Conservation (phyloP, 2,888 invertebrate genomes). For the Chesias legatella region DNA sequence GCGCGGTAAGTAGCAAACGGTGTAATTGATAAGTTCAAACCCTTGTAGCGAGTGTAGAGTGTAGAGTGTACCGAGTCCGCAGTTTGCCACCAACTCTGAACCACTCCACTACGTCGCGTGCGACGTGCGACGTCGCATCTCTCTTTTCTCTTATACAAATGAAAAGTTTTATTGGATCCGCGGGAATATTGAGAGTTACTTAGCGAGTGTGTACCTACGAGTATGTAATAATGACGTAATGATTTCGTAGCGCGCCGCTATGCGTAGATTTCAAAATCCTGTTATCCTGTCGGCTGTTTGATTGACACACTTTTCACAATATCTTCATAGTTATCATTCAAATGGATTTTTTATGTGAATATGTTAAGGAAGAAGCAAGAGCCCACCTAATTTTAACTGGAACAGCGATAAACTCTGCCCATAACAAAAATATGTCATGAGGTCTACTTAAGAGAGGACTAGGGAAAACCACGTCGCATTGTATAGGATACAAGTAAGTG, state of each 20-base stretch:
- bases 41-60: constrained; percentile 64
- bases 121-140: constrained; percentile 40
- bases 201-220: constrained; percentile 7
- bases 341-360: too few relatives aligned
- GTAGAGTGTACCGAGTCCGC: constrained; percentile 44
- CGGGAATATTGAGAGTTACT: constrained; percentile 15
- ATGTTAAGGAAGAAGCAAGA: too few relatives aligned
- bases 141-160: constrained; percentile 41
- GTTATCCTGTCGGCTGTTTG: not conserved
- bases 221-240: too few relatives aligned
- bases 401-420: too few relatives aligned
- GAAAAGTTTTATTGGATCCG: constrained; percentile 31
- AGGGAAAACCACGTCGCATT: too few relatives aligned
- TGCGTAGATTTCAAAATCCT: not conserved
- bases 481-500: too few relatives aligned
- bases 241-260: too few relatives aligned
- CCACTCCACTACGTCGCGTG: constrained; percentile 50
- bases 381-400: too few relatives aligned
- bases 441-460: too few relatives aligned
- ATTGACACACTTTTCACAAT: too few relatives aligned
- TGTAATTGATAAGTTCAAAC: constrained; percentile 81
- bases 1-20: constrained; percentile 80
- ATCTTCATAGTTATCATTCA: too few relatives aligned
- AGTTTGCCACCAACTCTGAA: constrained; percentile 64
- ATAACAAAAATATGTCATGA: too few relatives aligned